Conservation (phyloP, 2,797 vertebrate genomes). For the Phrynocephalus vlangalii region DNA sequence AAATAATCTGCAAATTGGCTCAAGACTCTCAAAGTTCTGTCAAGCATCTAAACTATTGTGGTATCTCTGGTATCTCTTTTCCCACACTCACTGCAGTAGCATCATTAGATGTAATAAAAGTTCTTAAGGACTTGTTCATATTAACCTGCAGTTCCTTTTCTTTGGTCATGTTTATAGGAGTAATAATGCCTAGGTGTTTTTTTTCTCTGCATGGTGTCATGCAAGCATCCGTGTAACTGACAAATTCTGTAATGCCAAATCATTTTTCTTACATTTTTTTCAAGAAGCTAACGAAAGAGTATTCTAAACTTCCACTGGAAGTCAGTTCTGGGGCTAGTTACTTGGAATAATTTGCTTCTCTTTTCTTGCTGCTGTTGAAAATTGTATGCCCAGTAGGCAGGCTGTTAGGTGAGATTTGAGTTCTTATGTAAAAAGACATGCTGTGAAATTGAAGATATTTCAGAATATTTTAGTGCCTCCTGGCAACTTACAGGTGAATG, state of each 20-base stretch:
- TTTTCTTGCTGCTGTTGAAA: background rate
- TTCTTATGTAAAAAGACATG: background rate
- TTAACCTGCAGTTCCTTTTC: background rate
- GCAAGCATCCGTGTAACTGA: background rate
- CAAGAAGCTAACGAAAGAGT: background rate
- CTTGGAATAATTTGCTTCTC: constrained; percentile 3
- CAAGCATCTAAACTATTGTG: too few relatives aligned
- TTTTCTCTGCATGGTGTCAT: too few relatives aligned
- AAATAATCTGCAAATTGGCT: too few relatives aligned
- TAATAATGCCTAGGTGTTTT: too few relatives aligned
- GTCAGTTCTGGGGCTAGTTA: too few relatives aligned
- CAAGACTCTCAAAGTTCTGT: too few relatives aligned
- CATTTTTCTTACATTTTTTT: background rate
- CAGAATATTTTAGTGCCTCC: background rate
- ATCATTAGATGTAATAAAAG: too few relatives aligned
- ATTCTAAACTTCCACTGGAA: background rate
- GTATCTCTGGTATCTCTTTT: too few relatives aligned
- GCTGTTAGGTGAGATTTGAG: background rate
- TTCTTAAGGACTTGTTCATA: too few relatives aligned
- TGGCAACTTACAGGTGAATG: too few relatives aligned
- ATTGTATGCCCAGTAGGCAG: background rate
- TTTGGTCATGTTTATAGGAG: background rate
- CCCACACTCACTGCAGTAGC: too few relatives aligned
- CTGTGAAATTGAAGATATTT: background rate
- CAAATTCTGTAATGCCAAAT: background rate